Base-by-base conservation (phyloP, 2,113 vertebrate genomes). In the Zootoca vivipara region DNA sequence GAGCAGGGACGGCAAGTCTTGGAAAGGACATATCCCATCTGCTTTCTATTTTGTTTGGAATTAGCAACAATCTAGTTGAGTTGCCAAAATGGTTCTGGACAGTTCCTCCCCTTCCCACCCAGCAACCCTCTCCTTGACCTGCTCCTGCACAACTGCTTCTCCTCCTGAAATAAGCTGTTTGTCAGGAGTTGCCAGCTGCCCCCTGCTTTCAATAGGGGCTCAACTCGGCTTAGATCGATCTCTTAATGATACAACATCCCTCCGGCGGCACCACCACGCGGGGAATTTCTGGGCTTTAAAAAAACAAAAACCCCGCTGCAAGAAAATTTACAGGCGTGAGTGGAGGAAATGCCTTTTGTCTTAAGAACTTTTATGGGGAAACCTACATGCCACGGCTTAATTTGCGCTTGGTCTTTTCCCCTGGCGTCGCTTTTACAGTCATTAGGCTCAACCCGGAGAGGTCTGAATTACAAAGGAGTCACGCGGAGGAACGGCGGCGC, bases 11-110 rank as follows among this genome's bases (percentile, higher is more conserved):
- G 46, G 30, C 13, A 35, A 88, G 58, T n/a, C 35, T 46, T 77
- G 79, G n/a, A 69, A 75, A 83, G 33, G 33, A 77, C 73, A 69
- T 78, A 67, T 42, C 7, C 73, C 87, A 88, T 88, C 87, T 88
- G 87, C 62, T 88, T 88, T 88, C 73, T 88, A 83, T 88, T 88
- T 87, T 88, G 87, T 69, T 88, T 88, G 62, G 87, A 77, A 83
- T 67, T 69, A 78, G 38, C 40, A 83, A 88, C 78, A 78, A n/a
- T 33, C 81, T 78, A 52, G 9, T 67, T 62, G 77, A 38, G 62
- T 46, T 88, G 87, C 87, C 87, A 88, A 83, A 83, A 78, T 22
- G 42, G 30, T 77, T 88, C 80, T 12, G 86, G 64, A 77, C 80
- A 82, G 62, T 52, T 30, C n/a, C 5, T 83, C 20, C 67, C 40